Base-by-base conservation (phyloP, 2,888 invertebrate genomes). In the Mechanitis mazaeus region DNA sequence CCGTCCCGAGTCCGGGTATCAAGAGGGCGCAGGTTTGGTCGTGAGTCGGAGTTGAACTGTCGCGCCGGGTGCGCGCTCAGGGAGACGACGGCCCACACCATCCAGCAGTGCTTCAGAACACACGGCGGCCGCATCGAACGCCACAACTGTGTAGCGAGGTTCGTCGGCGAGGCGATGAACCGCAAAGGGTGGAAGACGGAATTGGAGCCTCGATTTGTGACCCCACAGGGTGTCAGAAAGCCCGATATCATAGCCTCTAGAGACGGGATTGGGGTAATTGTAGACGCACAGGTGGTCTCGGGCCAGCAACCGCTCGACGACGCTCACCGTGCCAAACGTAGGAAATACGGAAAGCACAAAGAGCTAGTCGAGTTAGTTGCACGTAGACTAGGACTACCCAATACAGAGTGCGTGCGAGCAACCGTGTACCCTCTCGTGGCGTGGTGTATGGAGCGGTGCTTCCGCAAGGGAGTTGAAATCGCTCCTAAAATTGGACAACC, bases 221-320 rank as follows among this genome's bases (percentile, higher is more conserved):
- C 78, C 0, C 45, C 61, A 0, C 53, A 50, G 0, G 80, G 76
- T 0, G 63, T 71, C 0, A 60, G 75, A 0, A 81, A 80, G 65
- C 79, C 78, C 0, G 79, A 81, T 54, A 61, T 78, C 3, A 65
- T 80, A 0, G 75, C 75, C 3, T 58, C 9, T 0, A 72, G 45
- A 55, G 71, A 61, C 6, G 71, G 62, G 3, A 64, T 57, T 1
- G 74, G 72, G 0, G 69, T 72, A 0, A 71, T 83, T 0, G 56
- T 81, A 2, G 79, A 81, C 57, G 76, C 74, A 1, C 75, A 82
- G 66, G 69, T 80, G 3, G 78, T 79, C 54, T 72, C 75, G 61
- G 78, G 75, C 20, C 69, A 71, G 57, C 64, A 65, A 0, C 58
- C 68, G 3, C 71, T 78, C 0, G 72, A 75, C 1, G 64, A 60